Base-by-base conservation (phyloP, 1,140 invertebrate genomes). In the Drosophila mauritiana region DNA sequence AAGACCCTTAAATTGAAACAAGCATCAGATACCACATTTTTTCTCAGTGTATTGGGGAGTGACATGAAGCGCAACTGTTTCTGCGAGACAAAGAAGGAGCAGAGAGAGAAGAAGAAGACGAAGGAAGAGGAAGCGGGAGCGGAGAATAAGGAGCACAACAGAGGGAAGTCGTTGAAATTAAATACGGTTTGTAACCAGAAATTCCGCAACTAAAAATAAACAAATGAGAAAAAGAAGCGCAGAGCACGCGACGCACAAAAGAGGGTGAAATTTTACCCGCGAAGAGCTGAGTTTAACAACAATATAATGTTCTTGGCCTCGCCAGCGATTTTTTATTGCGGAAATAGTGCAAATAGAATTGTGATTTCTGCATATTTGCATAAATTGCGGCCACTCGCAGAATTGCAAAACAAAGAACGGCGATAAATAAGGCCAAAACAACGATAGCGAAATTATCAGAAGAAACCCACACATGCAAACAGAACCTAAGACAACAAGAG, bases 121-220 rank as follows among this genome's bases (percentile, higher is more conserved):
- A 31, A 20, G 49, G 42, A 45, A 56, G 17, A 25, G 25, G 7
- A 59, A 40, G 22, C 31, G 15, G 20, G 37, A 46, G 20, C 6
- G 36, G 15, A 36, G 31, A 27, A 31, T n/a, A 43, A 74, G 67
- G 67, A 72, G 54, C 68, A 25, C n/a, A 49, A 36, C 54, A 69
- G 45, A 57, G 51, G 58, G 46, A 42, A 73, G 55, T 56, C 63
- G 69, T 55, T 89, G 83, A 89, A 88, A 88, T 80, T 69, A 73
- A 68, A 88, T 86, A 86, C 78, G 56, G 51, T 83, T 74, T 79
- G 73, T 76, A 75, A 89, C 86, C 79, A 64, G 81, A 86, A 88
- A 89, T 79, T 88, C 76, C 63, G 57, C 59, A 69, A 88, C 79
- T 83, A 89, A 88, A 86, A 88, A 88, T 88, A 88, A 86, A 82